Percentiles rank a stretch among this genome's conserved stretches.
phyloP scores from a whole-genome alignment of 2,797 vertebrate genomes.

The Clamator glandarius region DNA sequence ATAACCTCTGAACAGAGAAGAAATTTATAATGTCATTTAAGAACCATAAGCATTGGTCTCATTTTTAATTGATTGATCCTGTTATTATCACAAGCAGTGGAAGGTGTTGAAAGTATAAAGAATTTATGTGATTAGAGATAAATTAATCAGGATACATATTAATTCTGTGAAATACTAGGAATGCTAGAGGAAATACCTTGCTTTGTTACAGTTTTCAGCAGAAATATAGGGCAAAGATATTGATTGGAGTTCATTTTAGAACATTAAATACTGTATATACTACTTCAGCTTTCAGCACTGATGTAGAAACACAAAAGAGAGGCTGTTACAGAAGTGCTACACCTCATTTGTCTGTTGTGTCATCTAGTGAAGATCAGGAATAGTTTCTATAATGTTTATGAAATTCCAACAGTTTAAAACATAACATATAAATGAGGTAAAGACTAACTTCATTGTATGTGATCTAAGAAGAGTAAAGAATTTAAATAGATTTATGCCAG shows the following conservation, averaged over 20 bases:
- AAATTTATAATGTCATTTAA: conserved; percentile 63
- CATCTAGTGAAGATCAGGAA: neutral
- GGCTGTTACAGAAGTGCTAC: conserved; percentile 1
- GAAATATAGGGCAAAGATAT: neutral
- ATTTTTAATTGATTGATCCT: conserved; percentile 58
- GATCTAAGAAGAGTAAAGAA: conserved; percentile 68
- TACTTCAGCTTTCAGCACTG: neutral
- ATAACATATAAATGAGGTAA: neutral
- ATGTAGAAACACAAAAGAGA: conserved; percentile 48
- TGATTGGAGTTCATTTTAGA: conserved; percentile 13
- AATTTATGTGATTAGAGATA: conserved; percentile 50
- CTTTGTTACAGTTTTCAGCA: neutral
- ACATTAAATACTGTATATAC: conserved; percentile 43
- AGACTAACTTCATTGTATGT: neutral
- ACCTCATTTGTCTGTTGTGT: neutral
- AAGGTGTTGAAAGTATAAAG: conserved; percentile 39
- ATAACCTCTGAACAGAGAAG: conserved; percentile 39
- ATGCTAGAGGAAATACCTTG: neutral
- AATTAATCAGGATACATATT: conserved; percentile 42
- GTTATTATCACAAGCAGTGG: conserved; percentile 32
- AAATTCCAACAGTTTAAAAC: neutral
- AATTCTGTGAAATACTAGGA: conserved; percentile 23
- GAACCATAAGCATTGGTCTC: conserved; percentile 2
- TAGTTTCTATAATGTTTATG: neutral
- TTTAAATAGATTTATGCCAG: conserved; percentile 80